A percentile compares a stretch with the other conserved stretches of the same genome.
Conservation (phyloP, 1,140 invertebrate species). For the Diploscapter pachys region DNA sequence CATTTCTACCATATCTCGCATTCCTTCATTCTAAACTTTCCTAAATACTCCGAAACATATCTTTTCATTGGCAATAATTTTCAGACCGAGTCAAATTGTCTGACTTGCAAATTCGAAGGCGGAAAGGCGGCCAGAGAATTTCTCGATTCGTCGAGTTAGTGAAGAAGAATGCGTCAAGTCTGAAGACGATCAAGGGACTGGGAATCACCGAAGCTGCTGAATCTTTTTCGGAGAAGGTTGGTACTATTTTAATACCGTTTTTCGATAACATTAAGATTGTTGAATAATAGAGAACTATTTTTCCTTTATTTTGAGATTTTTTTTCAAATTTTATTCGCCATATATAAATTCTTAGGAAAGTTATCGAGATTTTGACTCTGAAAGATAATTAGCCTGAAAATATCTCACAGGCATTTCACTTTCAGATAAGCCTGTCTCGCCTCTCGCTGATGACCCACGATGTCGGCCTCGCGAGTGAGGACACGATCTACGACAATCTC, state of each 20-base stretch:
- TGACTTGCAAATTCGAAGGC: background rate
- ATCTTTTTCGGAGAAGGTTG: conserved; percentile 5
- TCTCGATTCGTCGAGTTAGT: conserved; percentile 7
- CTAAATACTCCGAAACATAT: no score
- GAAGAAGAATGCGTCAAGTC: conserved; percentile 7
- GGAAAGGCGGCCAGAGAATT: background rate
- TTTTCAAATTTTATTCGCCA: background rate
- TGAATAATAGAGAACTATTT: no score
- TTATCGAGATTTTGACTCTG: background rate
- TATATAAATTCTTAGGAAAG: background rate
- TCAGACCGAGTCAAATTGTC: conserved; percentile 10
- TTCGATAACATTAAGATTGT: background rate
- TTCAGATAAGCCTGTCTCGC: conserved; percentile 20
- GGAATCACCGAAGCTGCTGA: conserved; percentile 5
- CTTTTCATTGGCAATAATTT: background rate
- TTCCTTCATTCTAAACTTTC: background rate
- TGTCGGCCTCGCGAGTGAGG: background rate
- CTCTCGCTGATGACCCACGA: conserved; percentile 22
- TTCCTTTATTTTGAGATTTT: no score
- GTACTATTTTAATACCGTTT: background rate
- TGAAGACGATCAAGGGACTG: conserved; percentile 8
- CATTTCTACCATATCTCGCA: background rate
- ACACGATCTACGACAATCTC: conserved; percentile 19
- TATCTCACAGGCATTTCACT: background rate
- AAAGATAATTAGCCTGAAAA: background rate